Evolutionary conservation across 2,797 vertebrate genomes (phyloP).

Genomic region (Gallinago solitaria): DNA sequence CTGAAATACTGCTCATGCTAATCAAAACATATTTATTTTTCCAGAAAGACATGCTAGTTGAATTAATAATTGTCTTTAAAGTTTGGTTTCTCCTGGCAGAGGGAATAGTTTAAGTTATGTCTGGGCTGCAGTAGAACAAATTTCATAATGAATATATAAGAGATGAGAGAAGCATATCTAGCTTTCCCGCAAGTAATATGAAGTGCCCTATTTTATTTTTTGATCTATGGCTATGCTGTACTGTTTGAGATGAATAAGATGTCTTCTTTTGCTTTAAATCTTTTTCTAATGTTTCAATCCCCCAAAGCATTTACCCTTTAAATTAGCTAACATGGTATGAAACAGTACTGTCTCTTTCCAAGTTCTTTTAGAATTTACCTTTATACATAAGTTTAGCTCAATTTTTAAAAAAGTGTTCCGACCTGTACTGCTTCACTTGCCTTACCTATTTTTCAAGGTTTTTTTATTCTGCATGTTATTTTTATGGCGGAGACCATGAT

Average conservation of each 20-base stretch:
- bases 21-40: constrained; percentile 2
- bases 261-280: background rate
- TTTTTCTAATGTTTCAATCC: background rate
- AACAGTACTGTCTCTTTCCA: background rate
- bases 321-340: background rate
- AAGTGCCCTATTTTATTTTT: background rate
- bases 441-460: background rate
- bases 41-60: background rate
- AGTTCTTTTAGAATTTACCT: background rate
- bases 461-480: background rate
- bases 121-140: background rate
- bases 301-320: background rate
- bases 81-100: background rate
- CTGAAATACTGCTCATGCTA: background rate
- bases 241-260: background rate
- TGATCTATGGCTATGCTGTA: background rate
- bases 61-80: constrained; percentile 14
- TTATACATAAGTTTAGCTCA: background rate
- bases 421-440: background rate
- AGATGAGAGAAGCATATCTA: background rate
- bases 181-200: background rate
- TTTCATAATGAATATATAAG: background rate
- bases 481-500: background rate
- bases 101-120: constrained; percentile 1
- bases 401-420: background rate